phyloP scores from a whole-genome alignment of 2,113 vertebrate species.

The Phylloscopus trochiloides region DNA sequence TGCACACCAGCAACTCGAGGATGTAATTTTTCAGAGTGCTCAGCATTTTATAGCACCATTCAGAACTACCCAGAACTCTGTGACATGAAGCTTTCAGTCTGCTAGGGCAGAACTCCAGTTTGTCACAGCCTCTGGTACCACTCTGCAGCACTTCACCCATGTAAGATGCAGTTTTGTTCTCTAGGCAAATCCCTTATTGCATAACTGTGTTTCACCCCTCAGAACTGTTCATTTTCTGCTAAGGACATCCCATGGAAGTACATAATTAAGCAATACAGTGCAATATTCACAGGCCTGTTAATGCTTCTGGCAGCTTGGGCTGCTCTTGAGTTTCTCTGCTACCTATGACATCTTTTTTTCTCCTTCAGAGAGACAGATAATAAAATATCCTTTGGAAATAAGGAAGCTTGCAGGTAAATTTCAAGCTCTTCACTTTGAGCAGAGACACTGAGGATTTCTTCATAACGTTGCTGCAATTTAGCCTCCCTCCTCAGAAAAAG shows the following conservation, averaged over 20 bases:
- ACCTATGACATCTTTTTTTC: neutral
- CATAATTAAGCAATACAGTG: neutral
- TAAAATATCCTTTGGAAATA: neutral
- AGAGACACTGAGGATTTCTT: neutral
- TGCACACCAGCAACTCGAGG: neutral
- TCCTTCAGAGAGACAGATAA: neutral
- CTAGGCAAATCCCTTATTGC: neutral
- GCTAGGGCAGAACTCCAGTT: neutral
- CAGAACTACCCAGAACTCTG: neutral
- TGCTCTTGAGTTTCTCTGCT: neutral
- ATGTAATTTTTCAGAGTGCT: neutral
- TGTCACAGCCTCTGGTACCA: neutral
- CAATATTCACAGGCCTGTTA: neutral
- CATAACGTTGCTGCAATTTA: neutral
- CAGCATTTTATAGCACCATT: neutral
- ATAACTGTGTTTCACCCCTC: neutral
- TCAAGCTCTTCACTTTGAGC: neutral
- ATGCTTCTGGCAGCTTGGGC: neutral
- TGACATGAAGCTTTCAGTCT: neutral
- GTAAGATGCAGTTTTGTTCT: neutral
- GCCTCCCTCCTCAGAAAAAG: neutral
- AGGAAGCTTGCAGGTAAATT: neutral
- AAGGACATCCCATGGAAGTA: neutral
- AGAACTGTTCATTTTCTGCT: neutral
- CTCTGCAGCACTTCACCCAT: neutral